Evolutionary conservation across 2,113 vertebrate genomes (phyloP).

Genomic region (Isichthys henryi): DNA sequence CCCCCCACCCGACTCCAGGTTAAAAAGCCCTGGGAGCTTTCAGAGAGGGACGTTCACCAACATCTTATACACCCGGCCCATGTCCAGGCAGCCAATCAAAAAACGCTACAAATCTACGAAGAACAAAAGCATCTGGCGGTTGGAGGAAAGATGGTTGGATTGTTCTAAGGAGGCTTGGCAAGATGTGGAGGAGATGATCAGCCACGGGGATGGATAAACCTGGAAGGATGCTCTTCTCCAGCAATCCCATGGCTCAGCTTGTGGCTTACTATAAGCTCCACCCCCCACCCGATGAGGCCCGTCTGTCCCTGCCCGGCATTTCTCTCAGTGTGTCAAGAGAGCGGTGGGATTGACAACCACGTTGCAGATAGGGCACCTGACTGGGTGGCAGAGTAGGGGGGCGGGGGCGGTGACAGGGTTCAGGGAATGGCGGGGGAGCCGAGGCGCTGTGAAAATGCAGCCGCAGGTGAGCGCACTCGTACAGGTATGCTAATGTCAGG

Average conservation of each 20-base stretch:
- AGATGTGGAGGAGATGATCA: conserved; percentile 32
- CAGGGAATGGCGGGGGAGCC: background rate
- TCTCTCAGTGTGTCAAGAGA: background rate
- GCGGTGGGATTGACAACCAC: background rate
- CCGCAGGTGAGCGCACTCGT: conserved; percentile 1
- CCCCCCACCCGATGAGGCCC: background rate
- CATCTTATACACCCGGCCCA: background rate
- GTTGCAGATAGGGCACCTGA: background rate
- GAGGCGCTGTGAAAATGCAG: conserved; percentile 23
- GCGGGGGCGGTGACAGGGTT: background rate
- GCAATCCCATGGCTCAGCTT: background rate
- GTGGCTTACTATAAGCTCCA: background rate
- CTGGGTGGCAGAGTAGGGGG: background rate
- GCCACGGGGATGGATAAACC: background rate
- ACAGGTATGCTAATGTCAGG: background rate
- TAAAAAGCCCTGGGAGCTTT: background rate
- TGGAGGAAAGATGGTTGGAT: background rate
- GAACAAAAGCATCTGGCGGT: background rate
- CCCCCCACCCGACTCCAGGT: conserved; percentile 56
- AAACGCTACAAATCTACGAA: background rate
- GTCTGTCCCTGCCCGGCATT: background rate
- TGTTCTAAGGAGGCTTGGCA: conserved; percentile 43
- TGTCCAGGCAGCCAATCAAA: conserved; percentile 69
- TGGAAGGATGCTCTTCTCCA: background rate
- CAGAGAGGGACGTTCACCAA: background rate